These are phyloP conservation scores for Centruroides vittatus DNA, from an alignment of 1,140 invertebrate species.

Conservation along the genomic window DNA sequence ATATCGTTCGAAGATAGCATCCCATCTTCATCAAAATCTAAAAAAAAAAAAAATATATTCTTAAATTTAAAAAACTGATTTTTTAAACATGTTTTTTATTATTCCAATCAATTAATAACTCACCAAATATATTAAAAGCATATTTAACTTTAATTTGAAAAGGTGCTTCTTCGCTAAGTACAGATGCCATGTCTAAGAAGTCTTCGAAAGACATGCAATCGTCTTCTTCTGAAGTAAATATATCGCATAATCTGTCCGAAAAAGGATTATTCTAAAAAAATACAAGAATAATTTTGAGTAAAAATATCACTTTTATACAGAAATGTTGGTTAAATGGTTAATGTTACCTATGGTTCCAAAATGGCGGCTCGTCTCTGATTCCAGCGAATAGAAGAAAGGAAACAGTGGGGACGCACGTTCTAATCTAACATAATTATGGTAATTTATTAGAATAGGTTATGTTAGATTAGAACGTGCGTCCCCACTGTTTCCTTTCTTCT, in stretches of 20 bases:
- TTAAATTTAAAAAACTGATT: background rate
- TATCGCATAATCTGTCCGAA: slow-evolving; percentile 44
- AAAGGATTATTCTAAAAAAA: slow-evolving; percentile 52
- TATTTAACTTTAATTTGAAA: slow-evolving; percentile 49
- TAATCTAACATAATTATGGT: no score
- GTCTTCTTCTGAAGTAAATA: slow-evolving; percentile 75
- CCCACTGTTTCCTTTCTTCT: no score
- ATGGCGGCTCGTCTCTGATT: no score
- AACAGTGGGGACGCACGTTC: no score
- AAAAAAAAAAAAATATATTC: background rate
- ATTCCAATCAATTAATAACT: slow-evolving; percentile 25
- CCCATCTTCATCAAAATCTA: slow-evolving; percentile 32
- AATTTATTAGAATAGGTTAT: no score
- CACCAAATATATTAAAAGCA: slow-evolving; percentile 63
- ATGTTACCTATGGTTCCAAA: no score
- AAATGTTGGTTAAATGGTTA: no score
- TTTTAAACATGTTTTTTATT: slow-evolving; percentile 31
- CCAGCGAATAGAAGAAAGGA: no score
- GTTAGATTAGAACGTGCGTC: no score
- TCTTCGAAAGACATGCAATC: slow-evolving; percentile 94
- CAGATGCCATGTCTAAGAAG: slow-evolving; percentile 86
- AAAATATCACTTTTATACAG: no score
- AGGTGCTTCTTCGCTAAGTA: slow-evolving; percentile 51
- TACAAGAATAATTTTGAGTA: no score
- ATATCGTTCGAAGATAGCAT: slow-evolving; percentile 36